phyloP scores from a whole-genome alignment of 2,113 vertebrate species.

The Otus sunia region DNA sequence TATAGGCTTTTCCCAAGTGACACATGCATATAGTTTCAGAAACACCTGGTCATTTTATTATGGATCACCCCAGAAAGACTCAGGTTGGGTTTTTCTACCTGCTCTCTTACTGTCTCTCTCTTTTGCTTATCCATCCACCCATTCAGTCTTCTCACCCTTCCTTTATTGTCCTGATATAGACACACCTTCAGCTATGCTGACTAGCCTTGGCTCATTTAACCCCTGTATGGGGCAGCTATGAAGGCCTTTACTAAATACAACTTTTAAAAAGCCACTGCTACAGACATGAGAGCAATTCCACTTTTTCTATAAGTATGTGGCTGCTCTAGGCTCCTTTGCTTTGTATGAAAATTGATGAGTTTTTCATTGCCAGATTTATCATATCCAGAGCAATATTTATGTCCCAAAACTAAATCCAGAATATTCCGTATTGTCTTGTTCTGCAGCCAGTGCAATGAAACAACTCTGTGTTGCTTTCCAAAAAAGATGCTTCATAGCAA shows the following conservation, averaged over 20 bases:
- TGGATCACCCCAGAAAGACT: neutral
- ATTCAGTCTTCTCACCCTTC: neutral
- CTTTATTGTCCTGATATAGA: neutral
- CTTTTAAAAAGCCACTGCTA: neutral
- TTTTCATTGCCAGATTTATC: neutral
- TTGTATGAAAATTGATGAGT: neutral
- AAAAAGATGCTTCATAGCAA: neutral
- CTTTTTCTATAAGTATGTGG: neutral
- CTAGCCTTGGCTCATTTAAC: neutral
- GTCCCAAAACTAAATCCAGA: neutral
- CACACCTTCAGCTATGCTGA: neutral
- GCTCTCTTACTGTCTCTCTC: neutral
- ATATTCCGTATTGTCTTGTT: neutral
- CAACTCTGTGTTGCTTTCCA: neutral
- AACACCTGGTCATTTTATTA: neutral
- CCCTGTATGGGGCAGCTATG: neutral
- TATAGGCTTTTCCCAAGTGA: neutral
- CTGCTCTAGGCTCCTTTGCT: neutral
- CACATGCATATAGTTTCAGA: neutral
- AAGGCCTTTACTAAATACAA: neutral
- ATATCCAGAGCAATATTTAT: neutral
- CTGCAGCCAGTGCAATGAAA: neutral
- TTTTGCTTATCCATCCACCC: neutral
- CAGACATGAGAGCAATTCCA: neutral
- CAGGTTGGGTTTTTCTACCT: neutral